Percentiles rank a stretch among this genome's conserved stretches.
These are phyloP conservation scores for Pediacus dermestoides DNA, from an alignment of 2,888 invertebrate species.

Conservation along the genomic window DNA sequence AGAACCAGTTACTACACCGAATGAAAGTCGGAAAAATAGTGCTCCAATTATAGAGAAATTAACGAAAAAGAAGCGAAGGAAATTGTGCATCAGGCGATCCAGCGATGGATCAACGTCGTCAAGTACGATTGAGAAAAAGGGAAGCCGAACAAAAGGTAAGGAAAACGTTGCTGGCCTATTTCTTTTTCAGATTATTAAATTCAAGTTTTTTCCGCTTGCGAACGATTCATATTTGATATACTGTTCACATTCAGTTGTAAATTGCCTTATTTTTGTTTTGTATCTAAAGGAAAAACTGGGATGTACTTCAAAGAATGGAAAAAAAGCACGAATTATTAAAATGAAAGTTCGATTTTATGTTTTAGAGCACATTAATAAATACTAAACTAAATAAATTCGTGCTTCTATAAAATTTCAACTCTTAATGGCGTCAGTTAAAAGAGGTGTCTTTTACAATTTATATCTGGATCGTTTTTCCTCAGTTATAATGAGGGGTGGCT, in stretches of 20 bases:
- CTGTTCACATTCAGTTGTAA: background rate
- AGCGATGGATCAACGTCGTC: conserved; percentile 26
- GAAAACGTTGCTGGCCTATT: conserved; percentile 5
- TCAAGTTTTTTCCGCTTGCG: conserved; percentile 1
- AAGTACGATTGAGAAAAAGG: conserved; percentile 15
- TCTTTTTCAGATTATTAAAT: conserved; percentile 1
- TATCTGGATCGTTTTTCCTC: no score
- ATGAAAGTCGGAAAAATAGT: conserved; percentile 25
- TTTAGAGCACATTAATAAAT: no score
- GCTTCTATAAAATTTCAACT: no score
- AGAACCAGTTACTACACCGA: conserved; percentile 22
- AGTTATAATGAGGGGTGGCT: no score
- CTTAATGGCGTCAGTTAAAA: no score
- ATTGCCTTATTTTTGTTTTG: no score
- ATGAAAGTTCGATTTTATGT: no score
- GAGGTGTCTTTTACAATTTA: no score
- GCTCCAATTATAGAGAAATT: conserved; percentile 20
- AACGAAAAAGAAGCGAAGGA: conserved; percentile 23
- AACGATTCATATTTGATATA: background rate
- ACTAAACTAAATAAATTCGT: no score
- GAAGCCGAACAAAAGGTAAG: conserved; percentile 25
- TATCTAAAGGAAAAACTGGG: no score
- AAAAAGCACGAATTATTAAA: no score
- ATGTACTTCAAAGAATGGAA: no score
- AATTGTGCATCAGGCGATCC: conserved; percentile 17